phyloP scores from a whole-genome alignment of 1,140 invertebrate species.

The Pinna nobilis region DNA sequence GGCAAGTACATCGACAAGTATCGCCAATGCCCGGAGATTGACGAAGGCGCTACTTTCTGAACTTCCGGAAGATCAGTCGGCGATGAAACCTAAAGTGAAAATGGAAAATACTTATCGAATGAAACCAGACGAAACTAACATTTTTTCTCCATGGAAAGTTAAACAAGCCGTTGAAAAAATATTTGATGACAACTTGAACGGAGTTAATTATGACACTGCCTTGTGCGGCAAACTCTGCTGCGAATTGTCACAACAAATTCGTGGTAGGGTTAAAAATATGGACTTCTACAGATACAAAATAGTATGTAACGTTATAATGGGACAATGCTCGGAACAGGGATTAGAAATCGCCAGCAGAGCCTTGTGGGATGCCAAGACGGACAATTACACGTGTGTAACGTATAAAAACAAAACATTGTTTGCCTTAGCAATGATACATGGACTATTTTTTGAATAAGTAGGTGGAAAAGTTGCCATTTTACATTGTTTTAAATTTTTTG shows the following conservation, averaged over 20 bases:
- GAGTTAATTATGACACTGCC: constrained; percentile 37
- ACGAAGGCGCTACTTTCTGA: constrained; percentile 41
- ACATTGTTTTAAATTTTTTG: too few relatives aligned
- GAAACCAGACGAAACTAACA: constrained; percentile 41
- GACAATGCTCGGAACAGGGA: constrained; percentile 56
- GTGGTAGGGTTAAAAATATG: constrained; percentile 53
- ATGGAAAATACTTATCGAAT: constrained; percentile 59
- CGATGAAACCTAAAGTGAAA: constrained; percentile 43
- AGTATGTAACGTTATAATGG: constrained; percentile 56
- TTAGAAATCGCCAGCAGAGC: constrained; percentile 59
- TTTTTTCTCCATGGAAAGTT: constrained; percentile 40
- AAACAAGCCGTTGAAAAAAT: constrained; percentile 27
- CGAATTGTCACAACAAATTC: constrained; percentile 47
- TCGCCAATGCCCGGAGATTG: constrained; percentile 35
- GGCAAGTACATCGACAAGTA: neutral
- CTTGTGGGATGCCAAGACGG: constrained; percentile 60
- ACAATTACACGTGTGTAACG: constrained; percentile 55
- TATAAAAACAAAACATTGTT: constrained; percentile 59
- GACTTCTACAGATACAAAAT: constrained; percentile 58
- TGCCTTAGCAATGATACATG: constrained; percentile 63
- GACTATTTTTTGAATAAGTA: constrained; percentile 62
- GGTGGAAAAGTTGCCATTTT: too few relatives aligned
- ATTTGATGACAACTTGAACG: constrained; percentile 34
- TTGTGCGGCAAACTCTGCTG: constrained; percentile 28
- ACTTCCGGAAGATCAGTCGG: constrained; percentile 11